Conservation (phyloP, 2,113 vertebrate species). For the Alexandromys fortis region DNA sequence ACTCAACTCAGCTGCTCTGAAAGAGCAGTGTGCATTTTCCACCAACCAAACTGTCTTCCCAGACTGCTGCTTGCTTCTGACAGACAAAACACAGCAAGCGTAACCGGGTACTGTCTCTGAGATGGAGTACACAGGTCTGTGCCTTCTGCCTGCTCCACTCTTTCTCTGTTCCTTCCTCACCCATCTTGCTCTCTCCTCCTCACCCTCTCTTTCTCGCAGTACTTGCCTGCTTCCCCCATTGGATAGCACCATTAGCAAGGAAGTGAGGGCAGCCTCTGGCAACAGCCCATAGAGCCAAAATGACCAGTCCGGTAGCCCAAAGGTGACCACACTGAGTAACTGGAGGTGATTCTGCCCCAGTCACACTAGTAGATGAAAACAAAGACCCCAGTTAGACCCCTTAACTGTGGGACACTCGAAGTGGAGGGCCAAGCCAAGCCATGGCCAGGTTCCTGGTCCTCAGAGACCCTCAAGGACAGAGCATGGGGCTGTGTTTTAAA, state of each 20-base stretch:
- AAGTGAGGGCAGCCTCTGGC: not conserved
- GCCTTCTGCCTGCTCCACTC: not conserved
- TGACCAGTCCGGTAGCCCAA: not conserved
- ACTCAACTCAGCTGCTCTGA: not conserved
- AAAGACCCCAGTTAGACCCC: not conserved
- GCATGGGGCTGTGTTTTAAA: not conserved
- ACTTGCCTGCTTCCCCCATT: not conserved
- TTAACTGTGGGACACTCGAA: not conserved
- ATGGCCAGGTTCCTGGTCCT: not conserved
- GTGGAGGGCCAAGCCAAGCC: not conserved
- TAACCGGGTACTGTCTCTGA: not conserved
- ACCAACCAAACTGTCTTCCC: not conserved
- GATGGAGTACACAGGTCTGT: not conserved
- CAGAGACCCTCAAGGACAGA: not conserved
- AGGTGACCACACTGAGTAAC: not conserved
- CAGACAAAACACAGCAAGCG: not conserved
- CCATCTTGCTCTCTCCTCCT: accelerated
- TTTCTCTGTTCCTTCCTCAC: too few species aligned
- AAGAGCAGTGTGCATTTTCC: not conserved
- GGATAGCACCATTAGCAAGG: not conserved
- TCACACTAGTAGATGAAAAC: not conserved
- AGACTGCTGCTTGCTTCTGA: not conserved
- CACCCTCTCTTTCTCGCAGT: not conserved
- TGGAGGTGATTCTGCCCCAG: not conserved
- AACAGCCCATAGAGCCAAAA: not conserved